Evolutionary conservation across 1,140 invertebrate species (phyloP), one percentile per base, ranked within the genome.

Genomic region (Branchinecta lynchi): DNA sequence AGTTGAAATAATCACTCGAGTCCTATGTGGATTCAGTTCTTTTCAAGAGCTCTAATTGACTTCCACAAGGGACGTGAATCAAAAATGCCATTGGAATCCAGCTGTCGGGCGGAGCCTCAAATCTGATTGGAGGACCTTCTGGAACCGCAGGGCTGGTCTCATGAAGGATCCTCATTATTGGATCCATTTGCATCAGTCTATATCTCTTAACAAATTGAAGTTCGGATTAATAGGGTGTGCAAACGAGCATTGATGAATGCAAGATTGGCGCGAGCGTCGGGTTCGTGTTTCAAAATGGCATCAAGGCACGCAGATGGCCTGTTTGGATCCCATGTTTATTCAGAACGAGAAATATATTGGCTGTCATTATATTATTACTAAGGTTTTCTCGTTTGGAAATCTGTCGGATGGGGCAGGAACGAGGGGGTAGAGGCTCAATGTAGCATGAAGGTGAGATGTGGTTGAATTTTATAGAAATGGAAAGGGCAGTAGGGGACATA

Each of bases 321-420:
- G 32, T 32, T 60, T 60, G 51, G 12, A 15, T 60, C 51, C 17
- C 51, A 15, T 60, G 17, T 12, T 20, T 60, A 15, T 32, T 32
- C 17, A 3, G 51, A 60, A 60, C 17, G 51, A 60, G 51, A 60
- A 60, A 60, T 60, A 60, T 60, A 60, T 60, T 60, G 51, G 17
- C 51, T 60, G 51, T 60, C 51, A 60, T 60, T 60, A 60, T 60
- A 60, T 60, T 60, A 60, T 60, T 60, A 60, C 51, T 60, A 60
- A 20, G 2, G 12, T 60, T 60, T 60, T 60, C 51, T 60, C 51
- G 17, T 15, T 60, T 60, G 17, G 51, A 60, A 60, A 12, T 20
- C 32, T 32, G 32, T 32, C 32, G 32, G 32, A 60, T 60, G 12
- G 17, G 17, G 12, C 17, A 20, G 51, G 12, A 60, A 60, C 17